Conservation (phyloP, 2,888 invertebrate species). For the Plusia festucae region DNA sequence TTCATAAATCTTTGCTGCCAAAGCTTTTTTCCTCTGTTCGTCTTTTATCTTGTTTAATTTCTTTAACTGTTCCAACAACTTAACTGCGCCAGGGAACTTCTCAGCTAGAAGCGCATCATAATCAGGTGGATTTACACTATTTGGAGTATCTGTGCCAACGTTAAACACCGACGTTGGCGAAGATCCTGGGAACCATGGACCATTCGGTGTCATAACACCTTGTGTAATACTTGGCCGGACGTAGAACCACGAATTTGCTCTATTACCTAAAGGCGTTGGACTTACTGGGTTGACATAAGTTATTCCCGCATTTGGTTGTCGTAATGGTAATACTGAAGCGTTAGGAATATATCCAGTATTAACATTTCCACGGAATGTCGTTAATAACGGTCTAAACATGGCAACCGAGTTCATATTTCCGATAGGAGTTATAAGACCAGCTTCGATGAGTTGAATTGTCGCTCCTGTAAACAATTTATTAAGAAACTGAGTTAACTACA, state of each 20-base stretch:
- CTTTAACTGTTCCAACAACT: constrained; percentile 57
- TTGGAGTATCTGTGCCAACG: neutral
- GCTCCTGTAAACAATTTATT: constrained; percentile 28
- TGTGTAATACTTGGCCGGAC: neutral
- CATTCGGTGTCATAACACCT: neutral
- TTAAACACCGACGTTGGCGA: constrained; percentile 10
- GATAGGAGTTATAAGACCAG: constrained; percentile 28
- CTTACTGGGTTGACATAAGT: neutral
- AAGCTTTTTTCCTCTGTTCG: constrained; percentile 31
- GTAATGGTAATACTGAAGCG: neutral
- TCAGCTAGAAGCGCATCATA: constrained; percentile 44
- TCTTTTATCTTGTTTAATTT: constrained; percentile 62
- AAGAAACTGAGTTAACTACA: neutral
- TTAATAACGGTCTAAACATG: constrained; percentile 15
- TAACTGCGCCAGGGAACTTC: constrained; percentile 44
- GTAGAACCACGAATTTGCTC: neutral
- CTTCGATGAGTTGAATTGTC: constrained; percentile 12
- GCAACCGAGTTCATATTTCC: constrained; percentile 22
- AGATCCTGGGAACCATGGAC: neutral
- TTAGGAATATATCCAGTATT: constrained; percentile 5
- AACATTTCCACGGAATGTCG: constrained; percentile 14
- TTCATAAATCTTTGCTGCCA: neutral
- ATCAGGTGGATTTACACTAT: constrained; percentile 5
- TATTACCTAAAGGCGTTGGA: neutral
- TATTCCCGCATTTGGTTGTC: constrained; percentile 6